Evolutionary conservation across 2,113 vertebrate species (phyloP), one percentile per base, ranked within the genome.

Genomic region (Dissostichus mawsoni): DNA sequence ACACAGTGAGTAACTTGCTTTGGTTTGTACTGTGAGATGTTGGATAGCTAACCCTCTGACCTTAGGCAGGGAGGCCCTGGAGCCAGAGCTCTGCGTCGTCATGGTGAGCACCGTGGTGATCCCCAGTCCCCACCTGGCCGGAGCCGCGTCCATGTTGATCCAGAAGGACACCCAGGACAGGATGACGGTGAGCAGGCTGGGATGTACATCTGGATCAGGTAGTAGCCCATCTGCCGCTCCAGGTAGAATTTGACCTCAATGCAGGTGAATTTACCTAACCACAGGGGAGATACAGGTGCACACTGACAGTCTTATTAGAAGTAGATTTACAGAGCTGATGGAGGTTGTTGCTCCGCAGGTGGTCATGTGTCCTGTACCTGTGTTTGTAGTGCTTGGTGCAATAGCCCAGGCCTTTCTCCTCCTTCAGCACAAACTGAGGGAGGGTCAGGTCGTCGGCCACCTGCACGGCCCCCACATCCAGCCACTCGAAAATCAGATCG

Each of bases 121-220:
- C 50, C 97, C 97, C 45, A 99, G 92, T 48, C 98, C 97, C 80
- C 98, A 97, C 12, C 97, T 94, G 56, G 98, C 97, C 0, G 97
- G 97, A 0, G 97, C 97, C 0, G 97, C 97, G 0, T 98, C 97
- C 97, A 99, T 98, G 86, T 98, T 98, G 93, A 99, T 98, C 97
- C 97, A 99, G 90, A 98, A 98, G 36, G 97, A 99, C 57, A 98
- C 95, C 98, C 97, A 99, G 85, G 98, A 98, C 58, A 99, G 95
- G 92, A 99, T 99, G 90, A 98, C 97, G 0, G 98, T 99, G 78
- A 98, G 95, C 17, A 99, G 94, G 81, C 97, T 98, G 41, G 97
- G 68, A 99, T 98, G 92, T 99, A 99, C 97, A 98, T 99, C 95
- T 99, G 98, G 92, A 99, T 99, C 90, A 98, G 93, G 90, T 98